These are phyloP conservation scores for Lepus townsendii DNA, from an alignment of 2,797 vertebrate genomes.

Conservation along the genomic window DNA sequence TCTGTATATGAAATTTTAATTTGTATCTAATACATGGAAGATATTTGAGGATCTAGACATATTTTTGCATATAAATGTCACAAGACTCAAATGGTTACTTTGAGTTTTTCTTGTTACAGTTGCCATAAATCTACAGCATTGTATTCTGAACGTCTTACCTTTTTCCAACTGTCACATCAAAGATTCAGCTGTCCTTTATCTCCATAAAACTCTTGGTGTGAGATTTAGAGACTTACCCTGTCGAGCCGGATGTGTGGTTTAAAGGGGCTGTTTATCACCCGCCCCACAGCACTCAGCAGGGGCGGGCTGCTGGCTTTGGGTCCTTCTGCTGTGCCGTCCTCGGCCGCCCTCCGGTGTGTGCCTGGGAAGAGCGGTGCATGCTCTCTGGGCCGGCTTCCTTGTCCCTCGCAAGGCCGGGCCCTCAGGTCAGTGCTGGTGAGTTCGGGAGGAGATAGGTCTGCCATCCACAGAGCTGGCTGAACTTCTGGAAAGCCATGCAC, in stretches of 20 bases:
- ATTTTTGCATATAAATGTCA: conserved; percentile 86
- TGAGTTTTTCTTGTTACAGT: conserved; percentile 85
- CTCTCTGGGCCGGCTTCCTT: not conserved
- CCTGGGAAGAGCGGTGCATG: accelerated
- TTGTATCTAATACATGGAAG: conserved; percentile 86
- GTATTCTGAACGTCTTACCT: conserved; percentile 80
- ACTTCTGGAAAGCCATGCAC: not conserved
- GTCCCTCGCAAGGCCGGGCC: not conserved
- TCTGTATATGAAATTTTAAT: conserved; percentile 89
- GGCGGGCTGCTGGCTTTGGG: not conserved
- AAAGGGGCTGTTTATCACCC: conserved; percentile 40
- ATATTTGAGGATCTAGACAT: conserved; percentile 86
- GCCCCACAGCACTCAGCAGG: not conserved
- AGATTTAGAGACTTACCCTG: conserved; percentile 63
- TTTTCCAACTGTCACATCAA: conserved; percentile 79
- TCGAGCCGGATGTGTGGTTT: conserved; percentile 70
- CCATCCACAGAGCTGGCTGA: not conserved
- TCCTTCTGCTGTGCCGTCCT: no score
- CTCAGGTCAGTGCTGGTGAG: not conserved
- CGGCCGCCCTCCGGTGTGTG: no score
- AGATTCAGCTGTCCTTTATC: conserved; percentile 68
- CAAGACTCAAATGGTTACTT: conserved; percentile 82
- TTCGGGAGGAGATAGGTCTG: not conserved
- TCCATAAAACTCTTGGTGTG: conserved; percentile 75
- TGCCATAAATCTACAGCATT: conserved; percentile 81